These are phyloP conservation scores for Cossypha heuglini DNA, from an alignment of 2,797 vertebrate species.

Conservation along the genomic window DNA sequence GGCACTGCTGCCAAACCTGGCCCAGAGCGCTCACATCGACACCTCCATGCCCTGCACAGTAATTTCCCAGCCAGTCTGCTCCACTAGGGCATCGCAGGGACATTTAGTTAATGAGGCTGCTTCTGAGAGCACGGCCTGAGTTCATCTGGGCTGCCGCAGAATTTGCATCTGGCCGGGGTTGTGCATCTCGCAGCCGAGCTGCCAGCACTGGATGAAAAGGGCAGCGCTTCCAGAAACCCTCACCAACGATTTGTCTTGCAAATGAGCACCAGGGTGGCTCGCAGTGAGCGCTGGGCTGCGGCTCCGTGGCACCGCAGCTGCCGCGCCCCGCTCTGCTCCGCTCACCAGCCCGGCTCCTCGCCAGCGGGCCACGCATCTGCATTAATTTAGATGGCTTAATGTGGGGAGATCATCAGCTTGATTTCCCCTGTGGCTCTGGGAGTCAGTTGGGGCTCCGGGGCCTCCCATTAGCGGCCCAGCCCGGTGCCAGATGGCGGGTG, in stretches of 20 bases:
- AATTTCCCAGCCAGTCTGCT: neutral
- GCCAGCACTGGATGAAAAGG: neutral
- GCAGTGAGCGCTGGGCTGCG: fast-evolving
- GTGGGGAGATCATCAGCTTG: slow-evolving; percentile 55
- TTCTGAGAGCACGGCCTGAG: neutral
- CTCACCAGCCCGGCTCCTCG: neutral
- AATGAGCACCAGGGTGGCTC: neutral
- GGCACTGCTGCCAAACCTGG: fast-evolving
- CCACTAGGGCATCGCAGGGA: neutral
- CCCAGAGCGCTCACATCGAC: fast-evolving
- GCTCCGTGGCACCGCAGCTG: neutral
- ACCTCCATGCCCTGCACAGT: neutral
- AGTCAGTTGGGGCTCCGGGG: slow-evolving; percentile 78
- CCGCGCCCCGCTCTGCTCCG: neutral
- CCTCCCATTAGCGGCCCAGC: slow-evolving; percentile 56
- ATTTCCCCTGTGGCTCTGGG: slow-evolving; percentile 77
- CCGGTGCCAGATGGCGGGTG: slow-evolving; percentile 71
- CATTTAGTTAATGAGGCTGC: neutral
- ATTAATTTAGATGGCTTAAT: slow-evolving; percentile 75
- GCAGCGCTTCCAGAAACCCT: neutral
- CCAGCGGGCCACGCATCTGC: slow-evolving; percentile 65
- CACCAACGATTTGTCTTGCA: fast-evolving
- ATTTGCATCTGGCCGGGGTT: neutral
- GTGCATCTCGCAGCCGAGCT: neutral
- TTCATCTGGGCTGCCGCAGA: neutral